Evolutionary conservation across 2,113 vertebrate genomes (phyloP).

Genomic region (Cyphomyrus plagiostoma): DNA sequence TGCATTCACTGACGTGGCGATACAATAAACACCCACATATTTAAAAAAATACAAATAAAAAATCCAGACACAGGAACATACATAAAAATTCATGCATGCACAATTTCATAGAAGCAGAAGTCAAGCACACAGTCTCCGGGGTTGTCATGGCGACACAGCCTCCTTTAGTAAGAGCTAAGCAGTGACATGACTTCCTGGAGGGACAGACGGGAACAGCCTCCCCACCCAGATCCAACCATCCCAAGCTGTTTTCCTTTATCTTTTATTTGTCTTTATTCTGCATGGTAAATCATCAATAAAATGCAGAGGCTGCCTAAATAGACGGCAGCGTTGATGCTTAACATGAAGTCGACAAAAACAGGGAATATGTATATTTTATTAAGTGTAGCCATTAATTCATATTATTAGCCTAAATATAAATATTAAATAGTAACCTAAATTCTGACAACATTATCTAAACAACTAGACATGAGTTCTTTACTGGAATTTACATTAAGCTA

Average conservation of each 20-base stretch:
- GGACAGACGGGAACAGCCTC: slow-evolving; percentile 37
- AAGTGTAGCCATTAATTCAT: not conserved
- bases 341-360: not conserved
- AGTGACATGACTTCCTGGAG: slow-evolving; percentile 54
- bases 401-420: not conserved
- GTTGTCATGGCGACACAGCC: slow-evolving; percentile 61
- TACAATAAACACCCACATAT: slow-evolving; percentile 27
- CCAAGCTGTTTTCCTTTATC: slow-evolving; percentile 8
- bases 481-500: not conserved
- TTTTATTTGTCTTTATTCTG: not conserved
- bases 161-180: slow-evolving; percentile 54
- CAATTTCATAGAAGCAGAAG: slow-evolving; percentile 33
- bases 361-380: not conserved
- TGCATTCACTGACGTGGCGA: slow-evolving; percentile 18
- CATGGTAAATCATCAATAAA: not conserved
- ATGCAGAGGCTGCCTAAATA: not conserved
- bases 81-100: slow-evolving; percentile 29
- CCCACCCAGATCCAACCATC: slow-evolving; percentile 23
- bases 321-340: not conserved
- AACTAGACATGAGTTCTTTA: not conserved
- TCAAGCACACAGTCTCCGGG: slow-evolving; percentile 43
- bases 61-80: slow-evolving; percentile 30
- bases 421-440: not conserved
- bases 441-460: not conserved
- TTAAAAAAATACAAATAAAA: slow-evolving; percentile 11